Evolutionary conservation across 2,797 vertebrate species (phyloP), one percentile per base, ranked within the genome.

Genomic region (Rhadinocentrus ornatus): DNA sequence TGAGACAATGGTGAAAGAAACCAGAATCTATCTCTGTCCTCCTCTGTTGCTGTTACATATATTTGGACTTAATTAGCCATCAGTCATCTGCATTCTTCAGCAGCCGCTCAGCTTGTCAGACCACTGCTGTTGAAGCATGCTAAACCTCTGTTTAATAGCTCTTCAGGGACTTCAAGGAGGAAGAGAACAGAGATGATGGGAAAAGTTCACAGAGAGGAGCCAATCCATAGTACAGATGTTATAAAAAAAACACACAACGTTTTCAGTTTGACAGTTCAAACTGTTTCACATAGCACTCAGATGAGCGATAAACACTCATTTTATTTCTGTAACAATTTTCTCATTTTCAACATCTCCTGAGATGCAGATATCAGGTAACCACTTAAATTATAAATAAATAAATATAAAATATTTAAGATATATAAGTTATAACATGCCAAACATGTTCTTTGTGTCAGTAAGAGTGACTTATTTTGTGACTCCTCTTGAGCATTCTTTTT

Each of bases 51-150:
- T 85, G 61, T 81, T 60, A 71, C 69, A 78, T 53, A 26, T 71
- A 69, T 71, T 61, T 66, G 6, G 52, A 46, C 56, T 58, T 67
- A 81, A 83, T 79, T 69, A 87, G 61, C 58, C 68, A 37, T 86
- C 54, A 53, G 24, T 82, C 75, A 79, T 74, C 59, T 60, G 66
- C 59, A 26, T 62, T 66, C 69, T 52, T 26, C 20, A 39, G 63
- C 46, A 64, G 66, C 37, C 0, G 6, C 59, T 39, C 0, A 13
- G 60, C 52, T 50, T 54, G 27, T 34, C 61, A 52, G 22, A 61
- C 24, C 7, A 8, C 0, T 13, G 27, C 1, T 50, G 48, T 54
- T 0, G 24, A 75, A 67, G 46, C 60, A 67, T 2, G 2, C 18
- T 62, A 26, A 59, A 65, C 26, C 20, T 62, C n/a, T 18, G 69